A percentile compares a stretch with the other conserved stretches of the same genome.
Evolutionary conservation across 2,113 vertebrate species (phyloP).

Genomic region (Myiozetetes cayanensis): DNA sequence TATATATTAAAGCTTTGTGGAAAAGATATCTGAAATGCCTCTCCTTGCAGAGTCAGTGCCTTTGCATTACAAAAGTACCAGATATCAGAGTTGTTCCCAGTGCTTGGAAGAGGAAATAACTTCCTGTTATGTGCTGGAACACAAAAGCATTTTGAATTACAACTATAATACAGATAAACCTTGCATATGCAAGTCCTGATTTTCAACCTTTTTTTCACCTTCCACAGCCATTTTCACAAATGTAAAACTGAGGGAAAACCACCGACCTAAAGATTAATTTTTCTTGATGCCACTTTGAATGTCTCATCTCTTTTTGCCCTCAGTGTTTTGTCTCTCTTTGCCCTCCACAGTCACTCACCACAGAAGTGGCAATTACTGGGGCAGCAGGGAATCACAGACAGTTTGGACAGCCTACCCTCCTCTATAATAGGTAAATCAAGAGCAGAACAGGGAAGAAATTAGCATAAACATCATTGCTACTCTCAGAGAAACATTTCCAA

Average conservation of each 20-base stretch:
- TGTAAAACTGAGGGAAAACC: background rate
- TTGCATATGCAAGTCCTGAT: background rate
- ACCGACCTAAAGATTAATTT: background rate
- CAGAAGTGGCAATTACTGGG: background rate
- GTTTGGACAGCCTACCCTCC: background rate
- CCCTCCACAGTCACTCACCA: background rate
- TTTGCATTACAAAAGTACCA: background rate
- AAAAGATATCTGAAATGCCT: background rate
- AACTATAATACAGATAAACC: background rate
- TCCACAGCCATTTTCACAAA: background rate
- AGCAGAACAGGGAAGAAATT: background rate
- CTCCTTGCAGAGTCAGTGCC: background rate
- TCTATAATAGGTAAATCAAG: background rate
- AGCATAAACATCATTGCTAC: background rate
- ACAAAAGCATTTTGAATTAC: background rate
- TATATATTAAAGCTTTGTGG: background rate
- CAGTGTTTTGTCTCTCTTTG: background rate
- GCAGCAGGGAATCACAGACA: background rate
- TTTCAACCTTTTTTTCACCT: background rate
- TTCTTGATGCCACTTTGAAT: background rate
- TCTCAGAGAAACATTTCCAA: conserved; percentile 4
- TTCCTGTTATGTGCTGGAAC: background rate
- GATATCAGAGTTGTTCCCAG: background rate
- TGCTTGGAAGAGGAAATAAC: background rate
- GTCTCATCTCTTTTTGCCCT: background rate